Evolutionary conservation across 2,888 invertebrate genomes (phyloP), one percentile per base, ranked within the genome.

Genomic region (Chymomyza amoena): DNA sequence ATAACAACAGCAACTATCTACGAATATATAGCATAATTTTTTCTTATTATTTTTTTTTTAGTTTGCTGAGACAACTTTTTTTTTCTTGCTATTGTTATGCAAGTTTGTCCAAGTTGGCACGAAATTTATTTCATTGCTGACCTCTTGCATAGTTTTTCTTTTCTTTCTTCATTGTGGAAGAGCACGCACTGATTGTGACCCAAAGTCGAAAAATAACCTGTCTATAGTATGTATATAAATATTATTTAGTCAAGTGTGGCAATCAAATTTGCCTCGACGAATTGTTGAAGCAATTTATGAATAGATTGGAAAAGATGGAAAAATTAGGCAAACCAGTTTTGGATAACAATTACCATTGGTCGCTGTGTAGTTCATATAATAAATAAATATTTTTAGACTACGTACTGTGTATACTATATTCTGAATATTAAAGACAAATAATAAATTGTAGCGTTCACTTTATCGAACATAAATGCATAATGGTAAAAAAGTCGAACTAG

Each of bases 151-250:
- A 36, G 63, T 57, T 57, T 69, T 69, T 68, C 28, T 15, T 39
- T 61, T 32, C 7, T 15, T 15, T n/a, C n/a, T 36, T 6, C n/a
- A 54, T 54, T 54, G 15, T 18, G 39, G 13, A 45, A 15, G 39
- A 45, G 75, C 75, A 64, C 67, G 62, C 57, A 68, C 73, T 76
- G 78, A 76, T 71, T 78, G 78, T 61, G 62, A 16, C 54, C 39
- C 39, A 45, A 45, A 45, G 39, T 45, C 20, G 18, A 20, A 54
- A 20, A 18, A 54, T 54, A 54, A 54, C 54, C 20, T 16, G 54
- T n/a, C n/a, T n/a, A n/a, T n/a, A n/a, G n/a, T 54, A 54, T 54
- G 1, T 52, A 32, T 6, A 32, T 32, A 7, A 7, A 1, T 32
- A 54, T 18, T 54, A 18, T 54, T 18, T n/a, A 13, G 39, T 45